Percentiles rank a stretch among this genome's conserved stretches.
phyloP scores from a whole-genome alignment of 2,113 vertebrate genomes.

The Siniperca knerii region DNA sequence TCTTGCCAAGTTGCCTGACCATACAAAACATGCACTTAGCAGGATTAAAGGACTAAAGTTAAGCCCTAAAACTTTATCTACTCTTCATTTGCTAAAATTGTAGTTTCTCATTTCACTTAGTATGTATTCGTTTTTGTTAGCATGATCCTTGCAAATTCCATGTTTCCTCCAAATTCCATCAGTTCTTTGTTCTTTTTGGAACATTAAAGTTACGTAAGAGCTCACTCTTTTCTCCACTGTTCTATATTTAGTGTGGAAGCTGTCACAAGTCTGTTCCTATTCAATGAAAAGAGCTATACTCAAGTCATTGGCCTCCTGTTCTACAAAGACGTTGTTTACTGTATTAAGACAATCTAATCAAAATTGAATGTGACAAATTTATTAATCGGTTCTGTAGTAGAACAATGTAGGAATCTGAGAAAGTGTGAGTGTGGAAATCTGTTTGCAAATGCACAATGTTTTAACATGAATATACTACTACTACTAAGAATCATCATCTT shows the following conservation, averaged over 20 bases:
- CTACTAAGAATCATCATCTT: conserved; percentile 14
- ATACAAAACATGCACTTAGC: neutral
- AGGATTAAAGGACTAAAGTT: conserved; percentile 24
- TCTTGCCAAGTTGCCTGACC: conserved; percentile 3
- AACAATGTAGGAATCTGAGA: neutral
- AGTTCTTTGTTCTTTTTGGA: neutral
- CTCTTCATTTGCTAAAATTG: neutral
- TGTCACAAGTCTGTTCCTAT: conserved; percentile 2
- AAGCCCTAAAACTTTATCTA: neutral
- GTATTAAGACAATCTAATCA: conserved; percentile 10
- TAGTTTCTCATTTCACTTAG: conserved; percentile 14
- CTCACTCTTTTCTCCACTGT: neutral
- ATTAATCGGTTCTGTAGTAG: neutral
- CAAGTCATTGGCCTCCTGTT: neutral
- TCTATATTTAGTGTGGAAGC: conserved; percentile 14
- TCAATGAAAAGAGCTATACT: neutral
- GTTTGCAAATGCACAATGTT: neutral
- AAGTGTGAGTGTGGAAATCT: neutral
- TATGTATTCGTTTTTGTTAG: neutral
- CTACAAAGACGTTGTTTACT: neutral
- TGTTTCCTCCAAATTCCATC: neutral
- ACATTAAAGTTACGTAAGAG: neutral
- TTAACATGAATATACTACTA: neutral
- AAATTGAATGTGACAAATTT: conserved; percentile 1
- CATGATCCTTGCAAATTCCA: neutral